Evolutionary conservation across 2,888 invertebrate genomes (phyloP), one percentile per base, ranked within the genome.

Genomic region (Acholoe squamosa): DNA sequence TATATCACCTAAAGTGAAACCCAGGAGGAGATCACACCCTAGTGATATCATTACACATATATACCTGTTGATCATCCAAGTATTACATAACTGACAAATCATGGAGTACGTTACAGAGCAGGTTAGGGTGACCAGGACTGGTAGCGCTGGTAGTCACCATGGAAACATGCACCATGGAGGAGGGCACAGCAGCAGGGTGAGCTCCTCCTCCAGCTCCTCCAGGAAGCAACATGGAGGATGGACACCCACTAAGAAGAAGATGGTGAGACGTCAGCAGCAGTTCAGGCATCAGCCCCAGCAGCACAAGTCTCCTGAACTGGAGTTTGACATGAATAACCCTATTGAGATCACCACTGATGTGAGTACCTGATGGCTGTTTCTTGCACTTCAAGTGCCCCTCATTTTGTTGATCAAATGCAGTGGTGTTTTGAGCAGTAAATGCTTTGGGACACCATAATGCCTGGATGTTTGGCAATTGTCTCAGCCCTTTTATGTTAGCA

Each of bases 291-390:
- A 86, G 52, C 25, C 12, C 54, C 43, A 84, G 43, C 25, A 86
- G 28, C 52, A 54, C 16, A 22, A 25, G 28, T 51, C 54, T 19
- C 86, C 86, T 1, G 76, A 76, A 1, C 25, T 89, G 33, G 71
- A 89, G 52, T 90, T 86, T 25, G 86, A 86, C 56, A 86, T 86
- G 31, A 90, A 86, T 90, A 92, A 97, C 99, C 99, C 99, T 99
- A 97, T 99, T 99, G 96, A 99, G 98, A 96, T 99, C 99, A 98
- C 99, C 99, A 97, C 99, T 98, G 97, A 99, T 99, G 97, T 99
- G 97, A 86, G 86, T 86, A 25, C 28, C 77, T n/a, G n/a, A n/a
- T n/a, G 22, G 61, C 61, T 61, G n/a, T 14, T 25, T 43, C 5
- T 43, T 7, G 10, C 43, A 3, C 43, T 43, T 43, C 10, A 43